A percentile compares a stretch with the other conserved stretches of the same genome.
Evolutionary conservation across 2,113 vertebrate genomes (phyloP).

Genomic region (Plestiodon gilberti): DNA sequence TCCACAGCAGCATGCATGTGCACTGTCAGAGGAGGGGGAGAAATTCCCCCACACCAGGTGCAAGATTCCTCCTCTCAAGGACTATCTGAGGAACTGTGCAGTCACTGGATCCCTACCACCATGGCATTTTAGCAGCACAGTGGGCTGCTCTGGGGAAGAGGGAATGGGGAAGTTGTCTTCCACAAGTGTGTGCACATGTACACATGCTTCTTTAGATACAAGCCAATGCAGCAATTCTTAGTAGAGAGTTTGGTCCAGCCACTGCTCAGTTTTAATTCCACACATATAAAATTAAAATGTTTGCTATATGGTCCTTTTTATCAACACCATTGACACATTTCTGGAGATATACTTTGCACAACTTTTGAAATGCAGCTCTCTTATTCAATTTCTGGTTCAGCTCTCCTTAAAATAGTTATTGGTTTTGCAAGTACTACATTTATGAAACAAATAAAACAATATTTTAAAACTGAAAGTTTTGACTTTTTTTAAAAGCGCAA

Average conservation of each 20-base stretch:
- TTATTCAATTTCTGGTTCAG: not conserved
- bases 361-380: not conserved
- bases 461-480: not conserved
- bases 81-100: too few species aligned
- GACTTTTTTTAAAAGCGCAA: not conserved
- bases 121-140: too few species aligned
- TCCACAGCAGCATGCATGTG: too few species aligned
- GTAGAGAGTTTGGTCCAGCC: not conserved
- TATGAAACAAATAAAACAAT: not conserved
- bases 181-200: too few species aligned
- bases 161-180: too few species aligned
- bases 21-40: too few species aligned
- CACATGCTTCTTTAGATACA: too few species aligned
- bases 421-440: conserved; percentile 14
- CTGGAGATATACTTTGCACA: not conserved
- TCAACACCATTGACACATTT: not conserved
- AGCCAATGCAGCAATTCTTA: not conserved
- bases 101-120: too few species aligned
- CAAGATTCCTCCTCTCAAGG: too few species aligned
- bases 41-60: too few species aligned
- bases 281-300: not conserved
- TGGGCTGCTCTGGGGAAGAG: too few species aligned
- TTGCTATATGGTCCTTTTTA: not conserved
- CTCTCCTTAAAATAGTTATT: not conserved
- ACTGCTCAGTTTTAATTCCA: not conserved